A percentile compares a stretch with the other conserved stretches of the same genome.
Conservation (phyloP, 1,140 invertebrate genomes). For the Drosophila malerkotliana region DNA sequence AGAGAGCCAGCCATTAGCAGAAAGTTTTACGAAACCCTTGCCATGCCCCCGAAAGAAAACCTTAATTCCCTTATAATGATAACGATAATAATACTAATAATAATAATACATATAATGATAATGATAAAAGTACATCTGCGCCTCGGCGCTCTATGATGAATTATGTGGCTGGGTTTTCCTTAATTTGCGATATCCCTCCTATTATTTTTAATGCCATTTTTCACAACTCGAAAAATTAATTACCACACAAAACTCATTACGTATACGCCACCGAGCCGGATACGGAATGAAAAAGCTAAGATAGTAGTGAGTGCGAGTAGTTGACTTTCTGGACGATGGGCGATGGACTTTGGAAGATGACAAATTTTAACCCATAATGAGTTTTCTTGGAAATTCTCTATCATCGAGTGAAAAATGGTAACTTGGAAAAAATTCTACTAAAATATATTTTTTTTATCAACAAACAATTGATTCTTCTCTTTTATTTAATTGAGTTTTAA, state of each 20-base stretch:
- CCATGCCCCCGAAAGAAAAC: background rate
- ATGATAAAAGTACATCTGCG: conserved; percentile 49
- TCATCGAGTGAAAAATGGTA: background rate
- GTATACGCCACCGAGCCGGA: conserved; percentile 8
- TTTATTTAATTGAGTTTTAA: too few relatives aligned
- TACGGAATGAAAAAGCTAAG: background rate
- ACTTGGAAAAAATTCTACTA: background rate
- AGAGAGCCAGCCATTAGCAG: conserved; percentile 45
- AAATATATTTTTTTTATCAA: background rate
- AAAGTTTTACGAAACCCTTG: conserved; percentile 42
- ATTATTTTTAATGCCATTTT: conserved; percentile 15
- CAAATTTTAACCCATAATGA: conserved; percentile 3
- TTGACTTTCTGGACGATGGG: background rate
- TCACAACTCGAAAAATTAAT: conserved; percentile 53
- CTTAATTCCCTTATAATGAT: conserved; percentile 42
- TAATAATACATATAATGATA: conserved; percentile 45
- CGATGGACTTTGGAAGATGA: background rate
- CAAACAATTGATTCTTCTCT: too few relatives aligned
- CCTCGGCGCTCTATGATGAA: conserved; percentile 47
- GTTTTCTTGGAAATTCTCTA: background rate
- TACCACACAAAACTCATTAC: conserved; percentile 47
- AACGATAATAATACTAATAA: conserved; percentile 43
- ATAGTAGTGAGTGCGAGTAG: conserved; percentile 6
- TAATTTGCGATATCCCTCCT: background rate
- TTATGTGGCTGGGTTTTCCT: conserved; percentile 20